These are phyloP conservation scores for Ceratina japonica DNA, from an alignment of 1,140 invertebrate species.

Conservation along the genomic window DNA sequence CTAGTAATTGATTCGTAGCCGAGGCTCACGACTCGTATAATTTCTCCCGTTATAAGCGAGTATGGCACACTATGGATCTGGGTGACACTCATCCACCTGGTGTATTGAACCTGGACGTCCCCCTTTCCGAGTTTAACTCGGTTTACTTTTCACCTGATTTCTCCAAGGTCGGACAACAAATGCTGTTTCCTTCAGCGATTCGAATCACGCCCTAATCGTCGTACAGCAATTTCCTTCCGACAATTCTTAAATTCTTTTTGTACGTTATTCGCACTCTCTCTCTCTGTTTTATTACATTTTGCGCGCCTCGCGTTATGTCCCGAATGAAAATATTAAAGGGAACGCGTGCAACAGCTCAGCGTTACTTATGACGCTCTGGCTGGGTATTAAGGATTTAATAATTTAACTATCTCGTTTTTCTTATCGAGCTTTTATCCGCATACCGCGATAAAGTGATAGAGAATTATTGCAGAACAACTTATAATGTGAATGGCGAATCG, in stretches of 20 bases:
- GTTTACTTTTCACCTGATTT: constrained; percentile 46
- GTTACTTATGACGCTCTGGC: too few species aligned
- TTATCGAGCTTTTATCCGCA: too few species aligned
- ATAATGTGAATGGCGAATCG: neutral
- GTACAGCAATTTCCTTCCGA: neutral
- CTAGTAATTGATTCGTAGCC: constrained; percentile 4
- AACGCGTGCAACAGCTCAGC: too few species aligned
- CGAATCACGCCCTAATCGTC: neutral
- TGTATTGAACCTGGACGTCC: constrained; percentile 34
- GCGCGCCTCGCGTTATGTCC: too few species aligned
- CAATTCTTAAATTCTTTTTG: too few species aligned
- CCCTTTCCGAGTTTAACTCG: constrained; percentile 23
- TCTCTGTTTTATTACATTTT: too few species aligned
- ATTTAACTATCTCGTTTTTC: too few species aligned
- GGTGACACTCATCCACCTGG: constrained; percentile 39
- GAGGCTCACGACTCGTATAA: neutral
- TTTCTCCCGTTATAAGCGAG: neutral
- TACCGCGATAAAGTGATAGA: too few species aligned
- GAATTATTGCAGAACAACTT: neutral
- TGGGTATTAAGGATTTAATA: too few species aligned
- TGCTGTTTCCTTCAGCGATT: constrained; percentile 13
- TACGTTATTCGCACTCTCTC: too few species aligned
- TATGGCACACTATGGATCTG: constrained; percentile 12
- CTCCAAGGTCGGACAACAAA: constrained; percentile 26
- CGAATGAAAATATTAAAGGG: too few species aligned